Percentiles rank a stretch among this genome's conserved stretches.
Conservation (phyloP, 2,797 vertebrate genomes). For the Carapus acus region DNA sequence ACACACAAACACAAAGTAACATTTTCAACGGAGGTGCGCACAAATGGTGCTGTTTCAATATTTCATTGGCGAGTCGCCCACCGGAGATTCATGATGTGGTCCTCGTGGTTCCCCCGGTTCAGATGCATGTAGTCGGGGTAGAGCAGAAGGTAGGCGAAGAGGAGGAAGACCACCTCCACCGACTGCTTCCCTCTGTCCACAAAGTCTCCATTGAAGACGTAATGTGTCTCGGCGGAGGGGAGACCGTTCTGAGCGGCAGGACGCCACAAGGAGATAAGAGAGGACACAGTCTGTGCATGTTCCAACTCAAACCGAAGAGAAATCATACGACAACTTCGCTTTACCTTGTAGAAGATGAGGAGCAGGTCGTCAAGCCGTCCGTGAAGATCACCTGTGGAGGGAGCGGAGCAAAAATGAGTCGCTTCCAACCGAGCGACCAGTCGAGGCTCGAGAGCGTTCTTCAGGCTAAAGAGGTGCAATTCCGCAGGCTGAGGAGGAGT, state of each 20-base stretch:
- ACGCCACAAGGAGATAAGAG: no score
- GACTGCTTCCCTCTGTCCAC: slow-evolving; percentile 94
- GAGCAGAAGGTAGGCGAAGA: slow-evolving; percentile 87
- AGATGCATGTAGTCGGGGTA: slow-evolving; percentile 89
- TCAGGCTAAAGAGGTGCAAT: slow-evolving; percentile 55
- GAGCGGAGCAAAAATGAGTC: no score
- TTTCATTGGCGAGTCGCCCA: slow-evolving; percentile 34
- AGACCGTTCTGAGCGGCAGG: slow-evolving; percentile 82
- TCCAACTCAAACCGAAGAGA: no score
- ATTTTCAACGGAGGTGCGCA: background rate
- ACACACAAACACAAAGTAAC: background rate
- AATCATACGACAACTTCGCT: background rate
- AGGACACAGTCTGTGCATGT: no score
- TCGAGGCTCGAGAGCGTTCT: slow-evolving; percentile 41
- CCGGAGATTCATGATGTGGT: slow-evolving; percentile 95
- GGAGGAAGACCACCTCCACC: slow-evolving; percentile 84
- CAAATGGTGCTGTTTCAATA: background rate
- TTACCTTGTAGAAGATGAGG: slow-evolving; percentile 96
- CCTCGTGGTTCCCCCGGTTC: slow-evolving; percentile 97
- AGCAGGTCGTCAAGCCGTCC: slow-evolving; percentile 92
- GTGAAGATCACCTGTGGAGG: slow-evolving; percentile 94
- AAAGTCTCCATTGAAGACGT: slow-evolving; percentile 96
- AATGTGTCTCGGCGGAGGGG: slow-evolving; percentile 84
- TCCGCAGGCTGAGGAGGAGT: slow-evolving; percentile 40
- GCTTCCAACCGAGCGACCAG: slow-evolving; percentile 3